phyloP scores from a whole-genome alignment of 2,797 vertebrate species.

The Pseudomugil tenellus region DNA sequence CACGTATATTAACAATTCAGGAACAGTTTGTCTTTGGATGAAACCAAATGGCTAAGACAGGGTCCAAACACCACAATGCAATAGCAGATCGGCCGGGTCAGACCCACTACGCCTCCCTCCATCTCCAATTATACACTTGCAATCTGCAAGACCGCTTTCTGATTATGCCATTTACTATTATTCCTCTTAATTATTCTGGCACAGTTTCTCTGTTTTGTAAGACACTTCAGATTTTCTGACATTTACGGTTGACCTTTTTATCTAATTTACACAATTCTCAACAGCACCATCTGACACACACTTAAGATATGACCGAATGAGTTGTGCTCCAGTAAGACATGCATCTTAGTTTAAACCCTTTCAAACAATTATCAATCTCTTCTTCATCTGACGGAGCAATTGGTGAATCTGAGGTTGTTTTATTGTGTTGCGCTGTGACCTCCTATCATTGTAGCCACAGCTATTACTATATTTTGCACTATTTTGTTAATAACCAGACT shows the following conservation, averaged over 20 bases:
- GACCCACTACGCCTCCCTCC: conserved; percentile 21
- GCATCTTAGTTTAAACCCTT: not conserved
- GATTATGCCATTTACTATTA: conserved; percentile 49
- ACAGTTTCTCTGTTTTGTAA: not conserved
- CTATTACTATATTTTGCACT: not conserved
- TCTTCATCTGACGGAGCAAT: not conserved
- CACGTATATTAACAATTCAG: not conserved
- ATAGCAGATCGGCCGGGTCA: not conserved
- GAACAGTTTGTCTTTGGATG: conserved; percentile 1
- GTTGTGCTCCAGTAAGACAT: not conserved
- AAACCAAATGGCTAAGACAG: not conserved
- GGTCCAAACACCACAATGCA: not conserved
- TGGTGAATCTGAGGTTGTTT: not conserved
- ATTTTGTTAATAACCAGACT: not conserved
- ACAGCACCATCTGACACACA: not conserved
- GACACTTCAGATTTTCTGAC: not conserved
- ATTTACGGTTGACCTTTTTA: not conserved
- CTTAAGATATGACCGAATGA: not conserved
- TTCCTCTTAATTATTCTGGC: too few species aligned
- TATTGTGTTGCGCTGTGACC: not conserved
- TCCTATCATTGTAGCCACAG: not conserved
- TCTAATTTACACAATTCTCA: not conserved
- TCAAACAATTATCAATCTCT: not conserved
- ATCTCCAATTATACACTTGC: conserved; percentile 39
- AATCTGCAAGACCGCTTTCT: conserved; percentile 12